A percentile compares a stretch with the other conserved stretches of the same genome.
These are phyloP conservation scores for Polia nebulosa DNA, from an alignment of 2,888 invertebrate genomes.

Conservation along the genomic window DNA sequence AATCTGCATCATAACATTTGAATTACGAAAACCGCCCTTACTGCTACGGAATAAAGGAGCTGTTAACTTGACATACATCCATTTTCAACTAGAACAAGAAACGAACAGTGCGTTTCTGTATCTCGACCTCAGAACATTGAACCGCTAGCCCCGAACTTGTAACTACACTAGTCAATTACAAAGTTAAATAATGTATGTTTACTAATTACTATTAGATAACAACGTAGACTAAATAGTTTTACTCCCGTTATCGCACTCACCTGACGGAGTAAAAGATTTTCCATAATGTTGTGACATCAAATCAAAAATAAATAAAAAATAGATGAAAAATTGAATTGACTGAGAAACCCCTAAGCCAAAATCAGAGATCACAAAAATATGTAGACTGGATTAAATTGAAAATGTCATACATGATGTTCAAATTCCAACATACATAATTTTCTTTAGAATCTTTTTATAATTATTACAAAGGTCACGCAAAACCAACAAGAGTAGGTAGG, in stretches of 20 bases:
- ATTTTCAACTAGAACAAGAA: too few species aligned
- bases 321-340: background rate
- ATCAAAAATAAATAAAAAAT: background rate
- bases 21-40: background rate
- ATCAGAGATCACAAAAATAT: too few species aligned
- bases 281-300: background rate
- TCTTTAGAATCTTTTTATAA: too few species aligned
- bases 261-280: background rate
- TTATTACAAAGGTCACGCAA: too few species aligned
- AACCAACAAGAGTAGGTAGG: too few species aligned
- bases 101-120: background rate
- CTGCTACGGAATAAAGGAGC: background rate
- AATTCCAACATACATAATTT: too few species aligned
- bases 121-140: background rate
- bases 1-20: background rate
- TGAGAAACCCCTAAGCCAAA: too few species aligned
- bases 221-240: conserved; percentile 10
- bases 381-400: too few species aligned
- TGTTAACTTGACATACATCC: background rate
- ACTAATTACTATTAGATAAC: conserved; percentile 20
- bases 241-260: conserved; percentile 8
- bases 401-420: too few species aligned
- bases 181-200: background rate
- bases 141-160: conserved; percentile 8
- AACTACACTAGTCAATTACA: conserved; percentile 19